Evolutionary conservation across 2,888 invertebrate genomes (phyloP), one percentile per base, ranked within the genome.

Genomic region (Omphaloscelis lunosa): DNA sequence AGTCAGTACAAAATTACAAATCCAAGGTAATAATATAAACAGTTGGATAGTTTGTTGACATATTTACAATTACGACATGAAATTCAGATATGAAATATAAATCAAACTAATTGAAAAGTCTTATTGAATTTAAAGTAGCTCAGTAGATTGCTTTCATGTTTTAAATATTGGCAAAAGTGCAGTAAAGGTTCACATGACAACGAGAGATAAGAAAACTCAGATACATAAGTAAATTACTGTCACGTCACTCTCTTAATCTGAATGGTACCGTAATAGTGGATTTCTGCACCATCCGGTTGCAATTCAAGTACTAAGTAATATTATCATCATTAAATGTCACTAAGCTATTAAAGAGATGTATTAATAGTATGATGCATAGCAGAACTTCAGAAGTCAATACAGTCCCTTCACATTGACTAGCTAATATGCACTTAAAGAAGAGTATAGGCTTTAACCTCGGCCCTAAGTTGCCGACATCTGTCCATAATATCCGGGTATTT

Each of bases 401-500:
- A 53, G 23, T 41, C 8, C 5, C 6, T n/a, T 23, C 11, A 11
- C 27, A 69, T 29, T 48, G 9, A 17, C 45, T 39, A 69, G 56
- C 15, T 20, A 45, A 66, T 34, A 48, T 15, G 69, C 15, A 62
- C 20, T 59, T 53, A 48, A 48, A 72, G n/a, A 48, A 68, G 34
- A 62, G n/a, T 65, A 34, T 34, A 51, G 20, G 20, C 29, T 39
- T 76, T n/a, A 53, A 23, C 27, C 3, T 45, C 8, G 17, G 20
- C 23, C 27, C 41, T 66, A 61, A 41, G 12, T 70, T 27, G 17
- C 7, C 11, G 20, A 62, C 29, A 72, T 67, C 17, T 51, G 45
- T 51, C 27, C 12, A 53, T 59, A 27, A 63, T 77, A 61, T 70
- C 41, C 58, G 20, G 39, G 53, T 76, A 72, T 80, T 53, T 79